Evolutionary conservation across 2,797 vertebrate genomes (phyloP).

Genomic region (Eurystomus glaucurus): DNA sequence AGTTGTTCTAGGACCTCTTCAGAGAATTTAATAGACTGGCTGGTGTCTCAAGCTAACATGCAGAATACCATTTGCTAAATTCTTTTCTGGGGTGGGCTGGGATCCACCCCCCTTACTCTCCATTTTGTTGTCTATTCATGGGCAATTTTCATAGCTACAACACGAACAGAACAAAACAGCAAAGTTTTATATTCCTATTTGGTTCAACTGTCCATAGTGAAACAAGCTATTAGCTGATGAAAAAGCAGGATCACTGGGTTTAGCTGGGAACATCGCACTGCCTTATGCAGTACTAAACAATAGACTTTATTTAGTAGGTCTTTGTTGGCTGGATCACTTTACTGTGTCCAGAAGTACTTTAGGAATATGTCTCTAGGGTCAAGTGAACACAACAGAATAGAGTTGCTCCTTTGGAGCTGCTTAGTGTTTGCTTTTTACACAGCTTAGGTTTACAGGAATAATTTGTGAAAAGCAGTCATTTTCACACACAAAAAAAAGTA

Average conservation of each 20-base stretch:
- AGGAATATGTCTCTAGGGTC: not conserved
- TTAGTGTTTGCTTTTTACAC: not conserved
- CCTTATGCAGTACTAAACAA: not conserved
- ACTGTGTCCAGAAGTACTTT: not conserved
- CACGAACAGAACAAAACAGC: not conserved
- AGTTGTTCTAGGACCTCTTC: not conserved
- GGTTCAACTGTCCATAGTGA: not conserved
- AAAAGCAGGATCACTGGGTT: not conserved
- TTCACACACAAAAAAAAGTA: not conserved
- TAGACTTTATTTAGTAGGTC: not conserved
- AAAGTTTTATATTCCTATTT: not conserved
- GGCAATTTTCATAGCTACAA: not conserved
- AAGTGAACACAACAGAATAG: not conserved
- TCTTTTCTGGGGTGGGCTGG: not conserved
- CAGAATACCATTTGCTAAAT: not conserved
- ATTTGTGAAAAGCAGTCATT: not conserved
- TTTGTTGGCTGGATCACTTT: not conserved
- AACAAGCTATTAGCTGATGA: not conserved
- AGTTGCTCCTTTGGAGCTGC: not conserved
- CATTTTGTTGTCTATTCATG: not conserved
- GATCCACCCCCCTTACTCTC: not conserved
- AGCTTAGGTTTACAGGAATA: not conserved
- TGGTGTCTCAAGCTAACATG: not conserved
- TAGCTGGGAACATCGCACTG: not conserved
- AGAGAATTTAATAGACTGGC: not conserved